phyloP scores from a whole-genome alignment of 2,888 invertebrate species.

The Himalopsyche japonica region DNA sequence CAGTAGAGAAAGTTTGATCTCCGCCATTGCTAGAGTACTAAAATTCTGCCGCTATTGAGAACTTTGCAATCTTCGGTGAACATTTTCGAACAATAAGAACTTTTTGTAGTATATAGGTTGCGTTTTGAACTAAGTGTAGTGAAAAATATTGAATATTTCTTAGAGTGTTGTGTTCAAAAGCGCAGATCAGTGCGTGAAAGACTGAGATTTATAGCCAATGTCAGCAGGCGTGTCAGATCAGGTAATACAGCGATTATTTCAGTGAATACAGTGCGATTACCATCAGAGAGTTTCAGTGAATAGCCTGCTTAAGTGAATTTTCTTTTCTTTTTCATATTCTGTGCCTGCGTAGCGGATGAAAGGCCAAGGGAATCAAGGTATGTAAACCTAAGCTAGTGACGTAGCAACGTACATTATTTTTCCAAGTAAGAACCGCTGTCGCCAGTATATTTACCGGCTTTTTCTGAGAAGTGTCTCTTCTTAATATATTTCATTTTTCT shows the following conservation, averaged over 20 bases:
- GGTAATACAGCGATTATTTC: constrained; percentile 57
- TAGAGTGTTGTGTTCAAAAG: constrained; percentile 54
- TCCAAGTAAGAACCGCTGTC: neutral
- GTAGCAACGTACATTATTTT: constrained; percentile 24
- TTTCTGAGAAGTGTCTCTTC: neutral
- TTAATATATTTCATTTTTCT: neutral
- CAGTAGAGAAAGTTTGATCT: constrained; percentile 27
- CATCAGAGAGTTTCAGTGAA: constrained; percentile 39
- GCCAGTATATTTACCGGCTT: constrained; percentile 11
- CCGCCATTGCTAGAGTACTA: constrained; percentile 24
- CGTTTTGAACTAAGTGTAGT: constrained; percentile 55
- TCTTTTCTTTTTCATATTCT: constrained; percentile 63
- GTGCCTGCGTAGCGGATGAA: constrained; percentile 73
- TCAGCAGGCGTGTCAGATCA: constrained; percentile 91
- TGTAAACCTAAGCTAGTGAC: constrained; percentile 38
- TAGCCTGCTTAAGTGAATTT: constrained; percentile 44
- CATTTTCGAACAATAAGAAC: constrained; percentile 51
- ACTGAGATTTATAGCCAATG: constrained; percentile 74
- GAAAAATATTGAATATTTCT: constrained; percentile 59
- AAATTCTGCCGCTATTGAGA: constrained; percentile 23
- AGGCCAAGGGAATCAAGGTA: constrained; percentile 85
- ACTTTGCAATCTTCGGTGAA: constrained; percentile 24
- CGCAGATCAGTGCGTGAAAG: constrained; percentile 58
- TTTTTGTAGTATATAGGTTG: constrained; percentile 51
- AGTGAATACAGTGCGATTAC: neutral